A percentile compares a stretch with the other conserved stretches of the same genome.
Conservation (phyloP, 2,888 invertebrate species). For the Loripinus fragilis region DNA sequence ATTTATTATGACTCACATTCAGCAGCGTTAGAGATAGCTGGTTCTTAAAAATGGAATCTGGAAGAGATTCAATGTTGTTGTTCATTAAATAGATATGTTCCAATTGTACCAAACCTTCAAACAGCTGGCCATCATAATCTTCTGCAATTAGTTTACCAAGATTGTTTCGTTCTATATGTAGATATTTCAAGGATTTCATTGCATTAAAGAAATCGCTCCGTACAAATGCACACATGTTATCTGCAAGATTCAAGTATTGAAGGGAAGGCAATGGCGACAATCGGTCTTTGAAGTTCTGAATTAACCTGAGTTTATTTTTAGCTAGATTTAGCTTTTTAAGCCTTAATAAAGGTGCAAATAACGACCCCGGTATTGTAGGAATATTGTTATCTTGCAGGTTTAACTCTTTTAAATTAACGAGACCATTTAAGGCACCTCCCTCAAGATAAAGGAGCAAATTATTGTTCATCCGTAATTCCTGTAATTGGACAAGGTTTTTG, state of each 20-base stretch:
- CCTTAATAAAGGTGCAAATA: constrained; percentile 77
- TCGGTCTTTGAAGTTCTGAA: constrained; percentile 54
- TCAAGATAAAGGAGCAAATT: constrained; percentile 93
- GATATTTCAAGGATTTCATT: constrained; percentile 55
- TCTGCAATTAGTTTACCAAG: constrained; percentile 57
- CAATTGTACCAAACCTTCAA: constrained; percentile 61
- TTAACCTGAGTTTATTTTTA: constrained; percentile 75
- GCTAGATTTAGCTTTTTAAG: constrained; percentile 93
- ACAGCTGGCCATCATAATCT: constrained; percentile 58
- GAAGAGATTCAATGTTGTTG: constrained; percentile 78
- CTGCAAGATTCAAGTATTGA: constrained; percentile 63
- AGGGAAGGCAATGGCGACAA: constrained; percentile 60
- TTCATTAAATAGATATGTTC: constrained; percentile 73
- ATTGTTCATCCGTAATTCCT: constrained; percentile 93
- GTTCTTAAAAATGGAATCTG: constrained; percentile 85
- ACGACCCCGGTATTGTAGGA: constrained; percentile 83
- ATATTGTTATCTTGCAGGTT: constrained; percentile 86
- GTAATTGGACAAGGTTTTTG: constrained; percentile 89
- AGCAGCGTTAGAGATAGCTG: constrained; percentile 87
- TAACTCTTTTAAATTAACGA: constrained; percentile 89
- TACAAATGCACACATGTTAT: constrained; percentile 61
- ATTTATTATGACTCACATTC: constrained; percentile 88
- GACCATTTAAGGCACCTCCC: constrained; percentile 83
- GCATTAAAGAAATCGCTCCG: constrained; percentile 58
- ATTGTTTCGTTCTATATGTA: constrained; percentile 66